Evolutionary conservation across 2,797 vertebrate genomes (phyloP), one percentile per base, ranked within the genome.

Genomic region (Sebastiscus albofasciatus): DNA sequence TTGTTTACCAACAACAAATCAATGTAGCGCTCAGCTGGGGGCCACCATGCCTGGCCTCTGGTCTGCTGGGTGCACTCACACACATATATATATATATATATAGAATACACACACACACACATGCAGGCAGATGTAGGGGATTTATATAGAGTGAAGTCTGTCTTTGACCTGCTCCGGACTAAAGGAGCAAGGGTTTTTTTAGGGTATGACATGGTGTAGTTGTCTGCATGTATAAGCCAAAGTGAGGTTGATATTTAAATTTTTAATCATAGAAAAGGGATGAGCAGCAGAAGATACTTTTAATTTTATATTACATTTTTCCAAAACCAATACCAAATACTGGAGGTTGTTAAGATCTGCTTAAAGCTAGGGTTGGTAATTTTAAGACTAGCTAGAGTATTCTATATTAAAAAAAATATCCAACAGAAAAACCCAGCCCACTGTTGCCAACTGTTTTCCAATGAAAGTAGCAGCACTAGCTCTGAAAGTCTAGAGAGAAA

Each of bases 1-100:
- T 95, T 96, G 94, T 96, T 96, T 95, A 95, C 94, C 93, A 95
- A 95, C 95, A 96, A 96, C 96, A 96, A 95, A 95, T 96, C 96
- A 85, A 96, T 96, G 90, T 79, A 75, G 83, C 60, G 72, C 94
- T 94, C 92, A 66, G 89, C 88, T 90, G 88, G 92, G 79, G 90
- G 86, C 83, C 69, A 60, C 87, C 90, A 79, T 87, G 92, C 83
- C 88, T 87, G 90, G 90, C 88, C 92, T 91, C 88, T 92, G 89
- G 86, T 88, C 91, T 78, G 81, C 88, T 87, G 81, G 78, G 85
- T 89, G 84, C 80, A 73, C 78, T 55, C 83, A 77, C 86, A 71
- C 29, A 72, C 29, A 68, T 66, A 73, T 12, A 36, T 34, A 11
- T 34, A 33, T 33, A 34, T 33, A 33, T 20, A n/a, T 62, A 68